Conservation (phyloP, 92 coral and sea anemone genomes). For the Bergia sp. region DNA sequence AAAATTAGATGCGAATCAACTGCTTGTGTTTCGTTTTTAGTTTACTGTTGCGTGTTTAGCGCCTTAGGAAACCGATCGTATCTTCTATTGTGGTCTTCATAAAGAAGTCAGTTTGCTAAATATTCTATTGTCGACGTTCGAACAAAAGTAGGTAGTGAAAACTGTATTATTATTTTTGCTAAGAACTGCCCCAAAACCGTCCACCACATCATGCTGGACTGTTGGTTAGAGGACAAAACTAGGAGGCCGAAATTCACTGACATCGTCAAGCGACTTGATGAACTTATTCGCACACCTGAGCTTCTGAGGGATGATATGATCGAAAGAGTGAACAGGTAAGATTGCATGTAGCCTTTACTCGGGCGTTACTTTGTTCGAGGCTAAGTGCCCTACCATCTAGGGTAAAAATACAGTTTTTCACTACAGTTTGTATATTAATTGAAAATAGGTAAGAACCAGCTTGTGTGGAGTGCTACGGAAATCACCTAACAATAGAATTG, state of each 20-base stretch:
- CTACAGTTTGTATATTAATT: not conserved
- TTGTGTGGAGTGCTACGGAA: too few species aligned
- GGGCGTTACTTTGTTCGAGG: not conserved
- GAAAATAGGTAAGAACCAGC: too few species aligned
- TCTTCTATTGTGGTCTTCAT: too few species aligned
- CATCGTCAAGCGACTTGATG: conserved; percentile 64
- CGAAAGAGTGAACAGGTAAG: conserved; percentile 40
- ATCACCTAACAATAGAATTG: too few species aligned
- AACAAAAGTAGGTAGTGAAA: too few species aligned
- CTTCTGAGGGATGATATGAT: conserved; percentile 53
- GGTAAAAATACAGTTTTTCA: not conserved
- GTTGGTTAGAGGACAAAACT: conserved; percentile 75
- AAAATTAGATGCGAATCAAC: too few species aligned
- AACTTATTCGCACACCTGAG: conserved; percentile 80
- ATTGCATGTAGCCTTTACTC: not conserved
- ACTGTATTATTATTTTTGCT: not conserved
- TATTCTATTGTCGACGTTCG: too few species aligned
- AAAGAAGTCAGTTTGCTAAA: too few species aligned
- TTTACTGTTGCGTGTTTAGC: too few species aligned
- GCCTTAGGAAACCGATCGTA: too few species aligned
- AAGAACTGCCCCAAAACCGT: conserved; percentile 75
- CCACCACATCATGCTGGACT: conserved; percentile 70
- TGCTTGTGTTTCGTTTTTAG: too few species aligned
- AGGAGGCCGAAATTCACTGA: conserved; percentile 62
- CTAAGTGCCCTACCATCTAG: not conserved